Conservation (phyloP, 2,888 invertebrate genomes). For the Globia sparganii region DNA sequence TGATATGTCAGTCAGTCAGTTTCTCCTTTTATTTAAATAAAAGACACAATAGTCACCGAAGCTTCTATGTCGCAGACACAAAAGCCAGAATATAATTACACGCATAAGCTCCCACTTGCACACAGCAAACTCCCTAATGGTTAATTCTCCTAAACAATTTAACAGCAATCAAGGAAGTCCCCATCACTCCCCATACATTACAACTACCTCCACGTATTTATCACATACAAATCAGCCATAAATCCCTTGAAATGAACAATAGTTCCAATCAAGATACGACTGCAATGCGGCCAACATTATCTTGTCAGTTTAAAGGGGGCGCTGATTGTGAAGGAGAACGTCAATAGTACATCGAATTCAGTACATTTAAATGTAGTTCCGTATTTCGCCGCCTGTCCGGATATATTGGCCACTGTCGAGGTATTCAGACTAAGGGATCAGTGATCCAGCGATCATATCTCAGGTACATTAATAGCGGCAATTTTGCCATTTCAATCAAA, state of each 20-base stretch:
- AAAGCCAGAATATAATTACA: constrained; percentile 27
- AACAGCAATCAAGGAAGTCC: constrained; percentile 59
- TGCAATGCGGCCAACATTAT: constrained; percentile 41
- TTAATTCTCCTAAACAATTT: constrained; percentile 56
- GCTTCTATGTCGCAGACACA: constrained; percentile 7
- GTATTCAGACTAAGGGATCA: constrained; percentile 60
- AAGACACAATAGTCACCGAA: background rate
- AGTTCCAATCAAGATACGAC: constrained; percentile 77
- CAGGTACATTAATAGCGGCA: constrained; percentile 74
- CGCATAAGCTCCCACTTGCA: constrained; percentile 15
- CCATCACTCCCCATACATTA: constrained; percentile 39
- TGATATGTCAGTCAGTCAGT: background rate
- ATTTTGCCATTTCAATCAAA: constrained; percentile 82
- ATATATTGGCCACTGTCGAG: constrained; percentile 42
- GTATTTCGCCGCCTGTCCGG: constrained; percentile 20
- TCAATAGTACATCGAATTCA: background rate
- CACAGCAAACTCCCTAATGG: constrained; percentile 45
- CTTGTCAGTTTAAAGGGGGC: constrained; percentile 25
- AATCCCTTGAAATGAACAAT: constrained; percentile 76
- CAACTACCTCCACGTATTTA: constrained; percentile 53
- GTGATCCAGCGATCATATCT: constrained; percentile 68
- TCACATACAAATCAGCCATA: constrained; percentile 64
- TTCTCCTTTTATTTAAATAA: background rate
- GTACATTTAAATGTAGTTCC: constrained; percentile 36
- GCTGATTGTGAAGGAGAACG: constrained; percentile 31